A percentile compares a stretch with the other conserved stretches of the same genome.
Conservation (phyloP, 2,113 vertebrate species). For the Megaceryle maxima region DNA sequence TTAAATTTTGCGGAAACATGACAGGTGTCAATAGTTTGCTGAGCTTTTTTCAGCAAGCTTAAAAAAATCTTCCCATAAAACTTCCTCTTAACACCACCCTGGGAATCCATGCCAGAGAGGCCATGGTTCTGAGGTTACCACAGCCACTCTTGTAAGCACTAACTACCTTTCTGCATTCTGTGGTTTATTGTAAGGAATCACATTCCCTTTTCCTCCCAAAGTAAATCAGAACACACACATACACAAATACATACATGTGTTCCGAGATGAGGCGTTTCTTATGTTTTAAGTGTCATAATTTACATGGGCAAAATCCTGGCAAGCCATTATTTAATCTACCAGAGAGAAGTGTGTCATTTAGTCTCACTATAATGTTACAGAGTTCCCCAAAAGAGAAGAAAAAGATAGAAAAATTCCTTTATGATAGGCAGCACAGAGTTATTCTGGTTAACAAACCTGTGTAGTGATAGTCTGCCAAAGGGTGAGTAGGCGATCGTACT, state of each 20-base stretch:
- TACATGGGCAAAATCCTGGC: not conserved
- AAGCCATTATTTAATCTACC: not conserved
- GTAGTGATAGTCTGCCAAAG: constrained; percentile 92
- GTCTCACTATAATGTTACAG: not conserved
- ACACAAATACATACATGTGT: not conserved
- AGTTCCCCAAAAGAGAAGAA: not conserved
- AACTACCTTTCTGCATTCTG: not conserved
- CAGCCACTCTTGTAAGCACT: not conserved
- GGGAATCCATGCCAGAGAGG: not conserved
- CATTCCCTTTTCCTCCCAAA: not conserved
- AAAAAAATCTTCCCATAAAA: not conserved
- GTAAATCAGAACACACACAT: not conserved
- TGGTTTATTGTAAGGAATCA: not conserved
- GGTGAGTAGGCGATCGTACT: constrained; percentile 78
- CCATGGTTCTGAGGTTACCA: not conserved
- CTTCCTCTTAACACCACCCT: not conserved
- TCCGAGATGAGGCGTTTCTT: not conserved
- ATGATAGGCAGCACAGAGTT: not conserved
- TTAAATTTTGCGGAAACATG: not conserved
- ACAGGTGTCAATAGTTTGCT: not conserved
- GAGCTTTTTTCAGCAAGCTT: not conserved
- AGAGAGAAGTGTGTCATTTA: not conserved
- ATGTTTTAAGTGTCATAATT: not conserved
- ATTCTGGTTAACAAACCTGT: constrained; percentile 79
- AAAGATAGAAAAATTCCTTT: not conserved